Evolutionary conservation across 2,888 invertebrate genomes (phyloP).

Genomic region (Bruchidius siliquastri): DNA sequence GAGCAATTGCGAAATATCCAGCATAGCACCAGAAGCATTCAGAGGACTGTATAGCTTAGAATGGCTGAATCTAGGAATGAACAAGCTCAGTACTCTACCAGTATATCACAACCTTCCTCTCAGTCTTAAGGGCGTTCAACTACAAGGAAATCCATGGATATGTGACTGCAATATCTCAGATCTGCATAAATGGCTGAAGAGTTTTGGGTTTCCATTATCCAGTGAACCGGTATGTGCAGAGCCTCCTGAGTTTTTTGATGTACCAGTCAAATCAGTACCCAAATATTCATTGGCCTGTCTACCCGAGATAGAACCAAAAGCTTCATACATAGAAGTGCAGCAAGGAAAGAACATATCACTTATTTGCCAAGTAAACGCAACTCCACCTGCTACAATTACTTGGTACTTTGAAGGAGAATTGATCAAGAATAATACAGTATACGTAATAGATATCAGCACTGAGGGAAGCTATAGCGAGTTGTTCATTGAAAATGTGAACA

Average conservation of each 20-base stretch:
- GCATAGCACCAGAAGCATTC: conserved; percentile 75
- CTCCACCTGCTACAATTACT: conserved; percentile 73
- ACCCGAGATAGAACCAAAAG: conserved; percentile 71
- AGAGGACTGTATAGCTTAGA: conserved; percentile 75
- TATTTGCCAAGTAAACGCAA: conserved; percentile 69
- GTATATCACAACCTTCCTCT: conserved; percentile 56
- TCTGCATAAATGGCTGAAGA: conserved; percentile 72
- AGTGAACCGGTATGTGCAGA: conserved; percentile 74
- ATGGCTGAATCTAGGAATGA: conserved; percentile 79
- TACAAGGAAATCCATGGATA: conserved; percentile 84
- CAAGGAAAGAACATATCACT: conserved; percentile 77
- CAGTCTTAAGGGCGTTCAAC: conserved; percentile 70
- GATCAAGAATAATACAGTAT: conserved; percentile 70
- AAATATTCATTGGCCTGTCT: conserved; percentile 72
- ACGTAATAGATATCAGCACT: conserved; percentile 65
- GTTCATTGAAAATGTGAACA: conserved; percentile 69
- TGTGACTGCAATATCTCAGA: conserved; percentile 81
- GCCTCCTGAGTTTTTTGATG: conserved; percentile 64
- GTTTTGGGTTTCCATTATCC: conserved; percentile 70
- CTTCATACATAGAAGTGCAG: conserved; percentile 69
- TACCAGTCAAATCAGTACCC: conserved; percentile 63
- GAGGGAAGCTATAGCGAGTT: conserved; percentile 72
- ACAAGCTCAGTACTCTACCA: conserved; percentile 68
- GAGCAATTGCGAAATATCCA: conserved; percentile 73
- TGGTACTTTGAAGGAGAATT: conserved; percentile 80